Conservation (phyloP, 92 coral and sea anemone genomes). For the Porites lobata region DNA sequence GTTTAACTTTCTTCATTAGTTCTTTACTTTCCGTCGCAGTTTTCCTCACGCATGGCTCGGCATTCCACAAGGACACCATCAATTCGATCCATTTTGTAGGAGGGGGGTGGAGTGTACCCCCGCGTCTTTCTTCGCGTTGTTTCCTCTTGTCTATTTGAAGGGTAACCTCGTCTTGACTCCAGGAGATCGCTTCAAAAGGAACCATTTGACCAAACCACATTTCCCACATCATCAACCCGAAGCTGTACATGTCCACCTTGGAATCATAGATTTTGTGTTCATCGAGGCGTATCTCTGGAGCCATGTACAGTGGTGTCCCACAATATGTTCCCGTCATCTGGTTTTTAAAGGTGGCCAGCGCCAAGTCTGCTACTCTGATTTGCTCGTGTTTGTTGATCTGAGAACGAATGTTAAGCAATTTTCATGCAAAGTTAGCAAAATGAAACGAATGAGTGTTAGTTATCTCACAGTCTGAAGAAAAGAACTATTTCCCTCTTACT, state of each 20-base stretch:
- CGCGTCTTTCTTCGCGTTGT: neutral
- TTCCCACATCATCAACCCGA: conserved; percentile 22
- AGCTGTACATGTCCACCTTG: conserved; percentile 16
- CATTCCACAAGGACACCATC: no score
- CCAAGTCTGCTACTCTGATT: conserved; percentile 25
- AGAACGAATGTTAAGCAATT: neutral
- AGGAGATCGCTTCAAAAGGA: neutral
- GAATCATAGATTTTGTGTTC: conserved; percentile 1
- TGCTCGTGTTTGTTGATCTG: neutral
- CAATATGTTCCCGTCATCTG: conserved; percentile 9
- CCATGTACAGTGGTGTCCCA: conserved; percentile 21
- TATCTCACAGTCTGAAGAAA: no score
- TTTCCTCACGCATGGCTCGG: no score
- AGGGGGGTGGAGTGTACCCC: no score
- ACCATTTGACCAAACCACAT: conserved; percentile 9
- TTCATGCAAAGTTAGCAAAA: neutral
- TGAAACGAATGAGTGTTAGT: no score
- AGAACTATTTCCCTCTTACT: no score
- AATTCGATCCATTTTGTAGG: no score
- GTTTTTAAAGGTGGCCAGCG: neutral
- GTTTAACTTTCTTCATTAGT: no score
- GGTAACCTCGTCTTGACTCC: neutral
- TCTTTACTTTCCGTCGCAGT: no score
- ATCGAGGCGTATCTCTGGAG: conserved; percentile 8
- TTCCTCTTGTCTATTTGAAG: neutral